Percentiles rank a stretch among this genome's conserved stretches.
These are phyloP conservation scores for Eristalis tenax DNA, from an alignment of 2,888 invertebrate genomes.

Conservation along the genomic window DNA sequence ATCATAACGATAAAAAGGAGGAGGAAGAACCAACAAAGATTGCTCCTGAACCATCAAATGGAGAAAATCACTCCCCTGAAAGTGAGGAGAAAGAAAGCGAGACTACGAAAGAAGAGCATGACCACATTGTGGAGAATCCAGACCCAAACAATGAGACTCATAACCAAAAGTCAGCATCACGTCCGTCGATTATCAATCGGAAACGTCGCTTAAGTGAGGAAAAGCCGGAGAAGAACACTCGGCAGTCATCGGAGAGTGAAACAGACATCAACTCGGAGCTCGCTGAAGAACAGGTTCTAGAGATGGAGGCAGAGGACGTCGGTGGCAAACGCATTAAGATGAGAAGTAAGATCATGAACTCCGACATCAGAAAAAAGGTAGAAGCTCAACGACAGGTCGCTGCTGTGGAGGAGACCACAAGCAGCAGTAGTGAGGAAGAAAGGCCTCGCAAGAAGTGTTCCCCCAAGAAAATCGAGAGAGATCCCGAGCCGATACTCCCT, in stretches of 20 bases:
- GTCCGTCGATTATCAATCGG: slow-evolving; percentile 70
- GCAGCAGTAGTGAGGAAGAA: slow-evolving; percentile 78
- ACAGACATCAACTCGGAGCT: slow-evolving; percentile 81
- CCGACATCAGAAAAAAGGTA: slow-evolving; percentile 77
- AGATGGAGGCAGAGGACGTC: slow-evolving; percentile 75
- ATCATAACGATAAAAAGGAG: slow-evolving; percentile 10
- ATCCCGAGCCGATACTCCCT: slow-evolving; percentile 16
- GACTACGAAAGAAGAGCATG: too few relatives aligned
- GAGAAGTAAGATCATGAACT: slow-evolving; percentile 77
- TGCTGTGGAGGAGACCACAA: slow-evolving; percentile 76
- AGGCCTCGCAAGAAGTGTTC: slow-evolving; percentile 73
- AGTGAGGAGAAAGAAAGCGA: neutral
- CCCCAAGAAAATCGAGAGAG: slow-evolving; percentile 27
- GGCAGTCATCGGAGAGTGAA: slow-evolving; percentile 80
- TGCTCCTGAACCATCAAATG: slow-evolving; percentile 48
- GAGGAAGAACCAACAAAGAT: slow-evolving; percentile 15
- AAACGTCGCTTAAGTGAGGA: slow-evolving; percentile 78
- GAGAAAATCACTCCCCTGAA: slow-evolving; percentile 44
- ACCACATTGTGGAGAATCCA: neutral
- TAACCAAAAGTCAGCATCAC: neutral
- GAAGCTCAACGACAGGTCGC: slow-evolving; percentile 77
- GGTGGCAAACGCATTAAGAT: slow-evolving; percentile 80
- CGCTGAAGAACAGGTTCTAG: slow-evolving; percentile 80
- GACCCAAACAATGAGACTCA: slow-evolving; percentile 31
- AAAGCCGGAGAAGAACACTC: slow-evolving; percentile 69